Conservation (phyloP, 2,113 vertebrate genomes). For the Pollimyrus isidori region DNA sequence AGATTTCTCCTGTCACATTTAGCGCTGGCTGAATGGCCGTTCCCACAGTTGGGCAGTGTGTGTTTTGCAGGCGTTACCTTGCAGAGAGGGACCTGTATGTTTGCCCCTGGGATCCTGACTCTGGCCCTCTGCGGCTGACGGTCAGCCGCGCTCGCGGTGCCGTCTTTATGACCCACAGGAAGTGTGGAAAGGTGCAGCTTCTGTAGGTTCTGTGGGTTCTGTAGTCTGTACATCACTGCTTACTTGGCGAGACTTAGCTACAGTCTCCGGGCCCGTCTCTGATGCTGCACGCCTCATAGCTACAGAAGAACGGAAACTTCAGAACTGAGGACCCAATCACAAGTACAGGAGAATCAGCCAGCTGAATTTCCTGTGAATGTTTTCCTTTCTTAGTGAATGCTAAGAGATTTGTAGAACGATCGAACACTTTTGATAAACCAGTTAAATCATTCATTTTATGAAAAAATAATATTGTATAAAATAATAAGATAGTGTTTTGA, state of each 20-base stretch:
- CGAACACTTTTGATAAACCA: not conserved
- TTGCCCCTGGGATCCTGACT: conserved; percentile 40
- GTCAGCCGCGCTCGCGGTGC: conserved; percentile 42
- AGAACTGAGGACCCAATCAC: conserved; percentile 7
- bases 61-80: conserved; percentile 53
- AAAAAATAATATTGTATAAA: not conserved
- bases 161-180: conserved; percentile 50
- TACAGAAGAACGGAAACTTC: conserved; percentile 11
- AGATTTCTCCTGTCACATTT: conserved; percentile 53
- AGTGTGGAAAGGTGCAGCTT: conserved; percentile 43
- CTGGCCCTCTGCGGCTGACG: conserved; percentile 33
- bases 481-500: not conserved
- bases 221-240: conserved; percentile 41
- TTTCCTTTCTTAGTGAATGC: not conserved
- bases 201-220: conserved; percentile 4
- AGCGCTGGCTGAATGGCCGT: conserved; percentile 40
- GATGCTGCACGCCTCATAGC: conserved; percentile 28
- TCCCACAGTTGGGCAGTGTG: conserved; percentile 52
- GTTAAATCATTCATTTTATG: not conserved
- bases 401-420: not conserved
- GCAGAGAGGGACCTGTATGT: conserved; percentile 41
- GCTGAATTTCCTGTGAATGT: not conserved
- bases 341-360: conserved; percentile 24
- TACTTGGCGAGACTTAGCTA: conserved; percentile 51
- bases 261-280: conserved; percentile 22